Conservation (phyloP, 2,113 vertebrate species). For the Takifugu flavidus region DNA sequence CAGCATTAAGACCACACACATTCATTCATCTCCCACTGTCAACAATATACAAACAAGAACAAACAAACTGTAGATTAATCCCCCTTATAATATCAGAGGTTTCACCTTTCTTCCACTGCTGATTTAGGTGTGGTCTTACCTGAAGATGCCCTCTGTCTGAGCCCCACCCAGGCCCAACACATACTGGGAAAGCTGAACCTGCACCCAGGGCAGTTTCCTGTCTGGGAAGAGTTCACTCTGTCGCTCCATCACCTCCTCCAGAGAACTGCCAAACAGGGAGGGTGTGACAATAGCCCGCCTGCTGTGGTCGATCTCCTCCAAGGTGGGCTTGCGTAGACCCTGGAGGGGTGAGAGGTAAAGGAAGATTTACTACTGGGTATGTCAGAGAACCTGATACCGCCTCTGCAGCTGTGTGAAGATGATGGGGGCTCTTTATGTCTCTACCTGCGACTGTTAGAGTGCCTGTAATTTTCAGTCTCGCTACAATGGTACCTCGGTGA, state of each 20-base stretch:
- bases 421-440: slow-evolving; percentile 34
- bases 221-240: slow-evolving; percentile 83
- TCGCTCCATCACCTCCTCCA: slow-evolving; percentile 88
- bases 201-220: slow-evolving; percentile 86
- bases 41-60: slow-evolving; percentile 2
- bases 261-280: slow-evolving; percentile 85
- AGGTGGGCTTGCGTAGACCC: slow-evolving; percentile 86
- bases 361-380: slow-evolving; percentile 38
- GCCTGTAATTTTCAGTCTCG: slow-evolving; percentile 52
- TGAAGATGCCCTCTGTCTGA: slow-evolving; percentile 89
- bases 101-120: slow-evolving; percentile 4
- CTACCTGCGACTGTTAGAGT: slow-evolving; percentile 29
- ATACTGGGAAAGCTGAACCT: slow-evolving; percentile 87
- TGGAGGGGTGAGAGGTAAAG: slow-evolving; percentile 41
- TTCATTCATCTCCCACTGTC: not conserved
- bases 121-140: slow-evolving; percentile 66
- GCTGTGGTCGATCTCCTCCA: slow-evolving; percentile 85
- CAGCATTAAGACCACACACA: slow-evolving; percentile 53
- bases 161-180: slow-evolving; percentile 84
- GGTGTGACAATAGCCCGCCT: slow-evolving; percentile 83
- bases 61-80: slow-evolving; percentile 13
- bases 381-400: slow-evolving; percentile 14
- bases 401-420: slow-evolving; percentile 30
- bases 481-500: slow-evolving; percentile 32
- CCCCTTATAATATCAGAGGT: slow-evolving; percentile 24